These are phyloP conservation scores for Ptilodon capucinus DNA, from an alignment of 2,888 invertebrate genomes.

Conservation along the genomic window DNA sequence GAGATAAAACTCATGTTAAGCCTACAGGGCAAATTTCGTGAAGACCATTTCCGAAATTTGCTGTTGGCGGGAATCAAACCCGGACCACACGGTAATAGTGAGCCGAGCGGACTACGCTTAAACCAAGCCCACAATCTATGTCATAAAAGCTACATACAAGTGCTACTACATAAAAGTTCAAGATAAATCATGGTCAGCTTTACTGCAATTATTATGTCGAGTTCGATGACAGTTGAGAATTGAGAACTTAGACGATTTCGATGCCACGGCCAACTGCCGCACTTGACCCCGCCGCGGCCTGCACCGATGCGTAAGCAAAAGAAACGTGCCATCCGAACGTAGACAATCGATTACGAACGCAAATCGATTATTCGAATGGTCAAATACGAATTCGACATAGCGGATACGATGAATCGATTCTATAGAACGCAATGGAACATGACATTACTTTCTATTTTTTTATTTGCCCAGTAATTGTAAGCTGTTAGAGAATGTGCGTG, in stretches of 20 bases:
- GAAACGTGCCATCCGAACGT: conserved; percentile 29
- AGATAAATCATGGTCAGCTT: not conserved
- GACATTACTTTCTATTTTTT: conserved; percentile 9
- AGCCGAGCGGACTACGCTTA: too few relatives aligned
- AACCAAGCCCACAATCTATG: too few relatives aligned
- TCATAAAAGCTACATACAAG: too few relatives aligned
- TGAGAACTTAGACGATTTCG: conserved; percentile 36
- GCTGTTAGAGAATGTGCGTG: not conserved
- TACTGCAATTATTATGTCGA: conserved; percentile 6
- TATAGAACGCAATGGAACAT: conserved; percentile 1
- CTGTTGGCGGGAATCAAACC: too few relatives aligned
- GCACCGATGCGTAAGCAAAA: conserved; percentile 42
- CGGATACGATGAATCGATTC: conserved; percentile 10
- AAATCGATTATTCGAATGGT: conserved; percentile 8
- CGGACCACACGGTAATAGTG: too few relatives aligned
- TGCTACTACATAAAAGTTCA: too few relatives aligned
- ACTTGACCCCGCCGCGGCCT: conserved; percentile 61
- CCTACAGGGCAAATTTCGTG: too few relatives aligned
- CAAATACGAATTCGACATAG: not conserved
- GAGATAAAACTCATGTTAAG: too few relatives aligned
- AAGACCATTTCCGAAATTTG: too few relatives aligned
- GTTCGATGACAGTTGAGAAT: conserved; percentile 51
- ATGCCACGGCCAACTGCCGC: conserved; percentile 58
- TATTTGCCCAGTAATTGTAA: not conserved
- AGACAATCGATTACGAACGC: conserved; percentile 29